Evolutionary conservation across 2,797 vertebrate genomes (phyloP).

Genomic region (Knipowitschia caucasica): DNA sequence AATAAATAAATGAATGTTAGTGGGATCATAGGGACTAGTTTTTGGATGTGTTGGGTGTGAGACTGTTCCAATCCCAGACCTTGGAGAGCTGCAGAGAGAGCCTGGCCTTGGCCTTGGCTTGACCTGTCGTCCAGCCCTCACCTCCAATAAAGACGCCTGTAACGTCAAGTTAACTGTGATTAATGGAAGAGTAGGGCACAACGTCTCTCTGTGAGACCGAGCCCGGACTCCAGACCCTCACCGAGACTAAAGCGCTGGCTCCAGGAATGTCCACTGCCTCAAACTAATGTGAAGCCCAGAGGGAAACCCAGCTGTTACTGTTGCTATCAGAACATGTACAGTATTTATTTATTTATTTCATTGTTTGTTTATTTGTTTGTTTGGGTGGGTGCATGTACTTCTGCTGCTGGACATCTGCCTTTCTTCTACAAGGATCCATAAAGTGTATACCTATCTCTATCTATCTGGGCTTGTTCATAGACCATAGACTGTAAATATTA

Average conservation of each 20-base stretch:
- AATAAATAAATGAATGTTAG: too few species aligned
- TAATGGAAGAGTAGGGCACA: slow-evolving; percentile 51
- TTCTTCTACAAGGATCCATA: too few species aligned
- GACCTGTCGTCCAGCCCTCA: slow-evolving; percentile 44
- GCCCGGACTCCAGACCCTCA: slow-evolving; percentile 38
- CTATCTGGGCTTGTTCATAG: too few species aligned
- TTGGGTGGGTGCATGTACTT: too few species aligned
- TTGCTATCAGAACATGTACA: too few species aligned
- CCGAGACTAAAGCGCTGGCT: slow-evolving; percentile 33
- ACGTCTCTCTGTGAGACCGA: slow-evolving; percentile 54
- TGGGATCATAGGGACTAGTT: too few species aligned
- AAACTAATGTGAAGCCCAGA: slow-evolving; percentile 25
- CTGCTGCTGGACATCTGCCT: too few species aligned
- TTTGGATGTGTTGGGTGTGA: too few species aligned
- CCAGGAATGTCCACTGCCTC: slow-evolving; percentile 40
- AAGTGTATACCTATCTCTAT: too few species aligned
- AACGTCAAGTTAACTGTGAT: slow-evolving; percentile 67
- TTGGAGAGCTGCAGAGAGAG: slow-evolving; percentile 23
- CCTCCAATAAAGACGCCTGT: slow-evolving; percentile 58
- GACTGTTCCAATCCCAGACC: slow-evolving; percentile 2
- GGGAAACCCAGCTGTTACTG: not conserved
- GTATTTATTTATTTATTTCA: too few species aligned
- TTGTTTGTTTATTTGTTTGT: too few species aligned
- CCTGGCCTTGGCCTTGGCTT: slow-evolving; percentile 39
- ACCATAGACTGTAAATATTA: too few species aligned